A percentile compares a stretch with the other conserved stretches of the same genome.
phyloP scores from a whole-genome alignment of 1,140 invertebrate genomes.

The Wiebesia pumilae region DNA sequence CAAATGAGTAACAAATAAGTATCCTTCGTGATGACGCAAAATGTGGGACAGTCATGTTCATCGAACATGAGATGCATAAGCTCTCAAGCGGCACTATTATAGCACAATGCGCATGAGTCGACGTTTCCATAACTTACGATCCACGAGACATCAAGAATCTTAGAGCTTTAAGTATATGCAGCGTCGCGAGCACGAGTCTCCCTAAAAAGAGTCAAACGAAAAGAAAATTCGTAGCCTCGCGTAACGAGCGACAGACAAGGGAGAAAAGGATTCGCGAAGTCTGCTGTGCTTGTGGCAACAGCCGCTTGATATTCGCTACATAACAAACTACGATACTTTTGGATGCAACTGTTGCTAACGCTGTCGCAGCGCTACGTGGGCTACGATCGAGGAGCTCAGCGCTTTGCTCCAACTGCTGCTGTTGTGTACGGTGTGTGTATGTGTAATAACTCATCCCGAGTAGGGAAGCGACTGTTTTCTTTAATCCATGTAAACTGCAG shows the following conservation, averaged over 20 bases:
- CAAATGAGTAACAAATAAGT: neutral
- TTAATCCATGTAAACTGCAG: no score
- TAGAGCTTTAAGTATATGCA: no score
- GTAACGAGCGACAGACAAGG: neutral
- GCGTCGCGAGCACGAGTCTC: no score
- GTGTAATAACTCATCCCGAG: conserved; percentile 23
- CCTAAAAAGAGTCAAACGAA: neutral
- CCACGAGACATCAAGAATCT: no score
- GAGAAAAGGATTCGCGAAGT: neutral
- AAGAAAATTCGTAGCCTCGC: neutral
- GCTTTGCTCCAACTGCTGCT: neutral
- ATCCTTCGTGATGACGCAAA: neutral
- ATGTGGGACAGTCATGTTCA: neutral
- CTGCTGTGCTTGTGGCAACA: no score
- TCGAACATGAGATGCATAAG: neutral
- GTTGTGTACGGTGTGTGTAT: no score
- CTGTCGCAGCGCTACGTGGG: neutral
- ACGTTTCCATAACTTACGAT: no score
- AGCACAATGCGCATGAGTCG: no score
- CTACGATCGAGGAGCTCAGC: neutral
- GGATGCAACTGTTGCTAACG: neutral
- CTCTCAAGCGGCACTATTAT: no score
- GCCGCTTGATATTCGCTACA: no score
- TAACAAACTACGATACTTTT: no score
- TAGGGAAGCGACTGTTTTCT: neutral